Evolutionary conservation across 92 coral and sea anemone species (phyloP).

Genomic region (Chrysogorgia sp.): DNA sequence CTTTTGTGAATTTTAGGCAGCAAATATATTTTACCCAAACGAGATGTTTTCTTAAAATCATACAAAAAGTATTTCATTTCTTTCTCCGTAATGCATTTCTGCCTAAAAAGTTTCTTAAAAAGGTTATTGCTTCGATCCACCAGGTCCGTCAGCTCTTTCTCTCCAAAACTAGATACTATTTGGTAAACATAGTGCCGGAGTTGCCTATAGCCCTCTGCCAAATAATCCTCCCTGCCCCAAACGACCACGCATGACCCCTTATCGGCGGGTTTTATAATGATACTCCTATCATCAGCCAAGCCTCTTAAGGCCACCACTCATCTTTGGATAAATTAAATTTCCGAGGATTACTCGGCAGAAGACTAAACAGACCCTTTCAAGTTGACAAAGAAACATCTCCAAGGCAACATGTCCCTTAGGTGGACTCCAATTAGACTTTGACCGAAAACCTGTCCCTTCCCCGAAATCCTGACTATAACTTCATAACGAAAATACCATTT

Average conservation of each 20-base stretch:
- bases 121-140: background rate
- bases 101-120: background rate
- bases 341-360: too few relatives aligned
- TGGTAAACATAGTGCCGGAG: background rate
- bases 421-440: too few relatives aligned
- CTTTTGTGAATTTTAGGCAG: slow-evolving; percentile 55
- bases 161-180: background rate
- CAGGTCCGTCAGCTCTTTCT: background rate
- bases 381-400: too few relatives aligned
- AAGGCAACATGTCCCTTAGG: too few relatives aligned
- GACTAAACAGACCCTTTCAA: too few relatives aligned
- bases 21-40: slow-evolving; percentile 36
- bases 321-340: too few relatives aligned
- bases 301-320: too few relatives aligned
- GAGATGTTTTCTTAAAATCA: slow-evolving; percentile 2
- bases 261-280: slow-evolving; percentile 10
- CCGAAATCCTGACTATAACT: too few relatives aligned
- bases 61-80: slow-evolving; percentile 9
- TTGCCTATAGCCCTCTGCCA: background rate
- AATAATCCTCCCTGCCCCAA: background rate
- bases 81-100: background rate
- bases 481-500: too few relatives aligned
- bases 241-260: background rate
- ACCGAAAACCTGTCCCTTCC: too few relatives aligned
- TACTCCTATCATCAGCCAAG: slow-evolving; percentile 4